phyloP scores from a whole-genome alignment of 2,797 vertebrate species.

The Takifugu rubripes region DNA sequence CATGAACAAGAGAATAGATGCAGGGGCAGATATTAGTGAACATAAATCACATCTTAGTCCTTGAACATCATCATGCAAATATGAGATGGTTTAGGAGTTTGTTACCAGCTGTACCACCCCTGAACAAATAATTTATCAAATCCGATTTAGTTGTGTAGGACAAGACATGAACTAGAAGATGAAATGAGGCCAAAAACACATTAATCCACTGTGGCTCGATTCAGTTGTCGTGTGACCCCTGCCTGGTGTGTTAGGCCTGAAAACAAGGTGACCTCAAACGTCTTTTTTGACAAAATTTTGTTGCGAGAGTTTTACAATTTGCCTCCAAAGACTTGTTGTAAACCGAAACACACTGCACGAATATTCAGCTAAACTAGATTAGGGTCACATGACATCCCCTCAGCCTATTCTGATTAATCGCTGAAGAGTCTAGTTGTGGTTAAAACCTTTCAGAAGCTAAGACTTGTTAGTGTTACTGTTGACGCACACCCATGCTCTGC shows the following conservation, averaged over 20 bases:
- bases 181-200: neutral
- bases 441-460: conserved; percentile 1
- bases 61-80: neutral
- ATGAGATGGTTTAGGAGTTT: no score
- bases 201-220: neutral
- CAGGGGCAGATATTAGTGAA: neutral
- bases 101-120: no score
- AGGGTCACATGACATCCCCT: conserved; percentile 7
- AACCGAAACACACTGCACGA: neutral
- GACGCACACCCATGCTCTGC: conserved; percentile 57
- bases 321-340: neutral
- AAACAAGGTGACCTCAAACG: neutral
- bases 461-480: conserved; percentile 26
- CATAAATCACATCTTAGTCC: conserved; percentile 4
- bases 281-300: neutral
- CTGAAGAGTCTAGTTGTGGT: neutral
- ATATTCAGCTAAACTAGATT: neutral
- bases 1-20: neutral
- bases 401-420: neutral
- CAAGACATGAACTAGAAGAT: neutral
- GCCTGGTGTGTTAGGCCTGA: neutral
- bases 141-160: neutral
- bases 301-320: neutral
- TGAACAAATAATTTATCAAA: neutral
- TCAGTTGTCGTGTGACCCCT: conserved; percentile 1